Evolutionary conservation across 2,888 invertebrate genomes (phyloP).

Genomic region (Lissocephala sabroskyi): DNA sequence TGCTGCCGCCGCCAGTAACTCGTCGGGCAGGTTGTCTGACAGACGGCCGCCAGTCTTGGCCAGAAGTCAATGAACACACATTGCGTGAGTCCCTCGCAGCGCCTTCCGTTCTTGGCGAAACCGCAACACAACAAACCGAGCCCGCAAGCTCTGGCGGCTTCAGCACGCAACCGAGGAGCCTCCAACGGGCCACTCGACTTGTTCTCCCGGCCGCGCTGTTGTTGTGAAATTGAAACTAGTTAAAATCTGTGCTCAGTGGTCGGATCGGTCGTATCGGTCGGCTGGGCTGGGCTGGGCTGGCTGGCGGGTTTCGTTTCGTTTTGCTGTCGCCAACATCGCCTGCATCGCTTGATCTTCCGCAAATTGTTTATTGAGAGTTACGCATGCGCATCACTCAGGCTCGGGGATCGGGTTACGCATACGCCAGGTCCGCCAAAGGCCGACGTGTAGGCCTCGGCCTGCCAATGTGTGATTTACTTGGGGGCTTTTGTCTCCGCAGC

Average conservation of each 20-base stretch:
- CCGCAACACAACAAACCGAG: too few relatives aligned
- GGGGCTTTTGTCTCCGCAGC: constrained; percentile 28
- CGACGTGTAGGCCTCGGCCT: constrained; percentile 14
- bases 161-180: neutral
- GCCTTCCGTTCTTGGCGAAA: constrained; percentile 18
- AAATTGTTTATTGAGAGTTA: constrained; percentile 19
- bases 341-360: constrained; percentile 26
- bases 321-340: neutral
- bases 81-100: constrained; percentile 28
- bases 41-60: neutral
- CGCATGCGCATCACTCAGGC: constrained; percentile 61
- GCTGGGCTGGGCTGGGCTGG: constrained; percentile 15
- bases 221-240: constrained; percentile 56
- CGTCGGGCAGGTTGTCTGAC: constrained; percentile 30
- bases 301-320: constrained; percentile 22
- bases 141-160: neutral
- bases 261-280: too few relatives aligned
- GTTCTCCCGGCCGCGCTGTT: constrained; percentile 31
- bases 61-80: constrained; percentile 64
- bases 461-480: constrained; percentile 64
- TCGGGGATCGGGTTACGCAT: constrained; percentile 61
- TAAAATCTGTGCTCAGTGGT: neutral
- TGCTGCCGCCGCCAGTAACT: constrained; percentile 27
- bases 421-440: constrained; percentile 30
- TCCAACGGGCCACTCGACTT: constrained; percentile 27